These are phyloP conservation scores for Botrylloides violaceus DNA, from an alignment of 23 tunicate species.

Conservation along the genomic window DNA sequence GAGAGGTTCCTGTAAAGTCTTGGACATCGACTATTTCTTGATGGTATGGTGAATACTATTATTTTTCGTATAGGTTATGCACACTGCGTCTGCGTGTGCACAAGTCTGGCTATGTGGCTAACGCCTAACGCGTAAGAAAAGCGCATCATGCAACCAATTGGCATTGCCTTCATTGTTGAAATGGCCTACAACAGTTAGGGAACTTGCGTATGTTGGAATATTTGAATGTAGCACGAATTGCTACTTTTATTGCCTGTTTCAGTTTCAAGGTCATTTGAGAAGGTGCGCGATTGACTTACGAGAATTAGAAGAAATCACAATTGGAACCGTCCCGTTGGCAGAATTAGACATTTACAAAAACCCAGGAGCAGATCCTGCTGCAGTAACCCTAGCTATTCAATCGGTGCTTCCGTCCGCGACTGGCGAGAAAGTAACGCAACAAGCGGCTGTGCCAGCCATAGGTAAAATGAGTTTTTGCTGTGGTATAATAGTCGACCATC, in stretches of 20 bases:
- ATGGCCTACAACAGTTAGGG: too few relatives aligned
- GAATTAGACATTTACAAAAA: neutral
- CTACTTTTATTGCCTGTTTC: too few relatives aligned
- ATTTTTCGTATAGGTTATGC: too few relatives aligned
- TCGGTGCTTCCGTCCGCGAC: neutral
- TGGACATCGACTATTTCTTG: conserved; percentile 32
- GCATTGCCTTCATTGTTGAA: too few relatives aligned
- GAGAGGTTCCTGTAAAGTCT: conserved; percentile 32
- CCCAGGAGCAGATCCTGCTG: neutral
- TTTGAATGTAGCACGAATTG: too few relatives aligned
- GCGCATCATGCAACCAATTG: too few relatives aligned
- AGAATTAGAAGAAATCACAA: neutral
- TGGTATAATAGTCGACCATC: too few relatives aligned
- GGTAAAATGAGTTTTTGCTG: too few relatives aligned
- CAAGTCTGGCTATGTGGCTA: too few relatives aligned
- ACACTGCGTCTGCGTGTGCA: too few relatives aligned
- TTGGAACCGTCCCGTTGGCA: conserved; percentile 11
- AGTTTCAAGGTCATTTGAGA: conserved; percentile 14
- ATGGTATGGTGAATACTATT: conserved; percentile 10
- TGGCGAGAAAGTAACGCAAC: neutral
- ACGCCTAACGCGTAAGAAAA: too few relatives aligned
- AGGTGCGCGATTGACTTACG: neutral
- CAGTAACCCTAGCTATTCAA: neutral
- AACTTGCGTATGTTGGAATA: too few relatives aligned
- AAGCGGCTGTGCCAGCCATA: neutral